Percentiles rank a stretch among this genome's conserved stretches.
These are phyloP conservation scores for Champsocephalus gunnari DNA, from an alignment of 2,797 vertebrate genomes.

Conservation along the genomic window DNA sequence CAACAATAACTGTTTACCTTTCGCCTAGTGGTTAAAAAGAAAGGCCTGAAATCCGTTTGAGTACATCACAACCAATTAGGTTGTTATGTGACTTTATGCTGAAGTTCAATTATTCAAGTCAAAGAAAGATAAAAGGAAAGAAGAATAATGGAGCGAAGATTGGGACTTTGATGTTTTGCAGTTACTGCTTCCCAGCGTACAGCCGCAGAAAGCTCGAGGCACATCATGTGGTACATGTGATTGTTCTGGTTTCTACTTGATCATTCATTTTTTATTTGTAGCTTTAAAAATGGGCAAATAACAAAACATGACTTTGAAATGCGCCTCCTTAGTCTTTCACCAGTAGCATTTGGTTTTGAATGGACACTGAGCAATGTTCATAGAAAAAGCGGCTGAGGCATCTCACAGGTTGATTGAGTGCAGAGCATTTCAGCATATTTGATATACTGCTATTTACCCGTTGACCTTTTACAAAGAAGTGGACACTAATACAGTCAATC, in stretches of 20 bases:
- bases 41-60: constrained; percentile 28
- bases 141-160: constrained; percentile 14
- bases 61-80: constrained; percentile 12
- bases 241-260: not conserved
- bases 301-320: not conserved
- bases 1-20: constrained; percentile 2
- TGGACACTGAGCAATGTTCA: not conserved
- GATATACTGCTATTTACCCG: not conserved
- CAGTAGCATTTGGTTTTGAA: not conserved
- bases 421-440: not conserved
- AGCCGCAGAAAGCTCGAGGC: not conserved
- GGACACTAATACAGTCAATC: not conserved
- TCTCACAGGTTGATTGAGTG: constrained; percentile 15
- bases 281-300: not conserved
- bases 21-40: constrained; percentile 26
- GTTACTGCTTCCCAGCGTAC: constrained; percentile 2
- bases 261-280: not conserved
- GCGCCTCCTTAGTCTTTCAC: not conserved
- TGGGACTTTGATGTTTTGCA: constrained; percentile 32
- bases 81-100: constrained; percentile 23
- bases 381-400: constrained; percentile 17
- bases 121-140: constrained; percentile 26
- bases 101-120: constrained; percentile 16
- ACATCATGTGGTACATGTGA: not conserved
- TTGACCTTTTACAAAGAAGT: not conserved